Base-by-base conservation (phyloP, 2,113 vertebrate genomes). In the Fulmarus glacialis region DNA sequence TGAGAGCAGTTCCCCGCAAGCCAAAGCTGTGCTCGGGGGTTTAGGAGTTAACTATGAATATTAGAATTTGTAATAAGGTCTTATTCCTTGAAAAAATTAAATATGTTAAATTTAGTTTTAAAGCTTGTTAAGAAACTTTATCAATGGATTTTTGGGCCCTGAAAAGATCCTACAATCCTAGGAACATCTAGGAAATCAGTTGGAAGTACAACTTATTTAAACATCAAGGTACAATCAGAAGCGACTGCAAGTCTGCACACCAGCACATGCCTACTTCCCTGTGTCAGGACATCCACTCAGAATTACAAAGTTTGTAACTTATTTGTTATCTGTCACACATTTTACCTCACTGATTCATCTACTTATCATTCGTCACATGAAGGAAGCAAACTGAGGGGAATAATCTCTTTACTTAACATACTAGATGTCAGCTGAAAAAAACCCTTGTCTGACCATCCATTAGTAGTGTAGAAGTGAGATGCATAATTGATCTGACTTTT, bases 401-500 rank as follows among this genome's bases (percentile, higher is more conserved):
- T 81, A 53, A 90, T 89, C 43, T 91, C 64, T 82, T 77, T 71
- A 78, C n/a, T 85, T 91, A 87, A 42, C 78, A 79, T 62, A n/a
- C 38, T 77, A 60, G 47, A 48, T 40, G 40, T 91, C 89, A 87
- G 34, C 43, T 92, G 77, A 89, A 82, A 79, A 90, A 79, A 24
- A 14, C 10, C 11, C 64, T 52, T 63, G 27, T 82, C 74, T 84
- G 64, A 91, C 83, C 89, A 79, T 58, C 70, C 70, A 85, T 87
- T 91, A 82, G 27, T 22, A 80, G 50, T 3, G 60, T 66, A 48
- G 68, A 73, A 94, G 56, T 52, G 81, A 87, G 32, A 93, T 40
- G 48, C 56, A 68, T 89, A 82, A 95, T 43, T 87, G 84, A 94
- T 95, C 53, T 68, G 87, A 84, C 52, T 87, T 94, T 75, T 87